These are phyloP conservation scores for Sebastes reedi DNA, from an alignment of 2,797 vertebrate genomes.

Conservation along the genomic window DNA sequence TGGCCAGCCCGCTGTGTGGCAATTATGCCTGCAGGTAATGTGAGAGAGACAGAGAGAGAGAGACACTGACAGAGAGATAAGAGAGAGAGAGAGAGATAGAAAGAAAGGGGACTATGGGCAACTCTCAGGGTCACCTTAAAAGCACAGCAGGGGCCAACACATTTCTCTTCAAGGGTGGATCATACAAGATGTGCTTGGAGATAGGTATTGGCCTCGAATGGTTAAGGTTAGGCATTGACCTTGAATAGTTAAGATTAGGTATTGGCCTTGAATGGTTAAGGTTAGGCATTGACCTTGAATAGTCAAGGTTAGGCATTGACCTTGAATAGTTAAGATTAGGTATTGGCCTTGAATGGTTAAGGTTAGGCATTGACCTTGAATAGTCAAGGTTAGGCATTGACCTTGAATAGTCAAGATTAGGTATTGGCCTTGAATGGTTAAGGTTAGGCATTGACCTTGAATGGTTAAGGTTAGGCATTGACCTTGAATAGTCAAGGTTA, in stretches of 20 bases:
- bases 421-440: rapidly evolving
- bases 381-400: rapidly evolving
- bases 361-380: rapidly evolving
- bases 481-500: too few relatives aligned
- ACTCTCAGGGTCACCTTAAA: constrained; percentile 55
- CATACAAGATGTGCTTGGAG: background rate
- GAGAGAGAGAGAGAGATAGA: background rate
- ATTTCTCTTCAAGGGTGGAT: background rate
- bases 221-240: too few relatives aligned
- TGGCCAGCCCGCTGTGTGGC: constrained; percentile 46
- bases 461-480: too few relatives aligned
- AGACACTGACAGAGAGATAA: background rate
- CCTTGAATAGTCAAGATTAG: rapidly evolving
- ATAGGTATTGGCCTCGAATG: too few relatives aligned
- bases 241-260: too few relatives aligned
- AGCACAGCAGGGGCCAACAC: constrained; percentile 3
- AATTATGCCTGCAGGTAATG: constrained; percentile 61
- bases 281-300: too few relatives aligned
- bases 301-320: too few relatives aligned
- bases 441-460: too few relatives aligned
- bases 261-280: rapidly evolving
- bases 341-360: rapidly evolving
- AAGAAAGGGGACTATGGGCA: background rate
- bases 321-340: too few relatives aligned
- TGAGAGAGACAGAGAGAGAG: background rate